Conservation (phyloP, 2,113 vertebrate genomes). For the Macrotis lagotis region DNA sequence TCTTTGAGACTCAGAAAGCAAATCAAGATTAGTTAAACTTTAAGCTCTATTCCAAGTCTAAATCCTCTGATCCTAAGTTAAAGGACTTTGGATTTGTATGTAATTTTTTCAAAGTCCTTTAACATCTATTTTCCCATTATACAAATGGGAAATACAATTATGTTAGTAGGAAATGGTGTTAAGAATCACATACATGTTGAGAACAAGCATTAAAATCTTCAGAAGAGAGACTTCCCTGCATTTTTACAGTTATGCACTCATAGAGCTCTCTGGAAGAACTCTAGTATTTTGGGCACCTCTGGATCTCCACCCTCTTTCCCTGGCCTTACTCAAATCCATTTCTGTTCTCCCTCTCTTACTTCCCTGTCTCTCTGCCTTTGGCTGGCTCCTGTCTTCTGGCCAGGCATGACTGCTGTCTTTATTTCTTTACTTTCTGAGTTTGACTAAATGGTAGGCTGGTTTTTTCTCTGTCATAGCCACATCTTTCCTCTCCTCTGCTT, state of each 20-base stretch:
- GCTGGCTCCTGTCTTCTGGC: slow-evolving; percentile 45
- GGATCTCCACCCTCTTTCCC: neutral
- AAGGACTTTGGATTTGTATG: neutral
- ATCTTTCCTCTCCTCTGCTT: neutral
- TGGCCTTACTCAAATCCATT: neutral
- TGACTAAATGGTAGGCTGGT: neutral
- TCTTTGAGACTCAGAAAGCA: neutral
- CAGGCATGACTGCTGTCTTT: slow-evolving; percentile 27
- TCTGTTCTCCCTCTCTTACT: slow-evolving; percentile 5
- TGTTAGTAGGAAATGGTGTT: neutral
- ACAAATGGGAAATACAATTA: neutral
- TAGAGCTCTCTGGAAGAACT: neutral
- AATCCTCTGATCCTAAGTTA: neutral
- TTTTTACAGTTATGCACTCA: neutral
- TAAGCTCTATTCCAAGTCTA: neutral
- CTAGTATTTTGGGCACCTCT: neutral
- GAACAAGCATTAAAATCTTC: neutral
- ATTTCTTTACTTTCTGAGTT: slow-evolving; percentile 30
- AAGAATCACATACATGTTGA: neutral
- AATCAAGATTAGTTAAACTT: neutral
- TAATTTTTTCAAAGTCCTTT: neutral
- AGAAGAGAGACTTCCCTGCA: neutral
- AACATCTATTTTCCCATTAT: neutral
- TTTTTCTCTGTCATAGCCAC: slow-evolving; percentile 5
- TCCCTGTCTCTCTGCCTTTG: neutral